A percentile compares a stretch with the other conserved stretches of the same genome.
Evolutionary conservation across 2,113 vertebrate species (phyloP).

Genomic region (Corydoras maculifer): DNA sequence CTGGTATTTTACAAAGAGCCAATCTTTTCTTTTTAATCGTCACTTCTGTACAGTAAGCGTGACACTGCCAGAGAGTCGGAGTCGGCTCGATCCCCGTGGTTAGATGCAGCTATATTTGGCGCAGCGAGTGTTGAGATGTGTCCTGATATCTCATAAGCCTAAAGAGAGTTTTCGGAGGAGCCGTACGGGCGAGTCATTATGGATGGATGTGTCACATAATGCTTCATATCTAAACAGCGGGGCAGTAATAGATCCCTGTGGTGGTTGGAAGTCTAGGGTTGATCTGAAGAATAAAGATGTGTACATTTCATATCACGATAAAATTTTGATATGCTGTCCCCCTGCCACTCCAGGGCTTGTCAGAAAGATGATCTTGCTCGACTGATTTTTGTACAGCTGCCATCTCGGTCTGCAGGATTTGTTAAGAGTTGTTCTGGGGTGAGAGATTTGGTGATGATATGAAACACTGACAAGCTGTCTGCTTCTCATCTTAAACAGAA

Average conservation of each 20-base stretch:
- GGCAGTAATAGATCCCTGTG: conserved; percentile 25
- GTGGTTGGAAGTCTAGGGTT: conserved; percentile 6
- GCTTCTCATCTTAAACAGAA: too few relatives aligned
- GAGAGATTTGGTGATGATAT: conserved; percentile 32
- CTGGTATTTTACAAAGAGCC: conserved; percentile 45
- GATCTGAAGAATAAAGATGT: conserved; percentile 27
- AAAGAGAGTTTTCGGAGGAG: conserved; percentile 37
- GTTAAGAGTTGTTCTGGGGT: conserved; percentile 51
- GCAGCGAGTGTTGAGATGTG: conserved; percentile 9
- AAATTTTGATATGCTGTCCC: conserved; percentile 52
- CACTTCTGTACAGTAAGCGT: conserved; percentile 25
- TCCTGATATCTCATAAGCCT: conserved; percentile 46
- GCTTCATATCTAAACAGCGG: conserved; percentile 29
- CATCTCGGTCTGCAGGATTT: conserved; percentile 42
- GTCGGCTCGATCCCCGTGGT: conserved; percentile 35
- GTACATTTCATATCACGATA: conserved; percentile 47
- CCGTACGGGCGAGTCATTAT: conserved; percentile 25
- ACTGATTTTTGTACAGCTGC: conserved; percentile 54
- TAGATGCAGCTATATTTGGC: conserved; percentile 47
- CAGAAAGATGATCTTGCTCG: conserved; percentile 61
- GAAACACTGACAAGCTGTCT: too few relatives aligned
- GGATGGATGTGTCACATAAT: conserved; percentile 33
- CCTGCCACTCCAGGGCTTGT: conserved; percentile 54
- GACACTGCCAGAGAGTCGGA: conserved; percentile 24
- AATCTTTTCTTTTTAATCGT: conserved; percentile 37